Evolutionary conservation across 2,797 vertebrate genomes (phyloP).

Genomic region (Scyliorhinus canicula): DNA sequence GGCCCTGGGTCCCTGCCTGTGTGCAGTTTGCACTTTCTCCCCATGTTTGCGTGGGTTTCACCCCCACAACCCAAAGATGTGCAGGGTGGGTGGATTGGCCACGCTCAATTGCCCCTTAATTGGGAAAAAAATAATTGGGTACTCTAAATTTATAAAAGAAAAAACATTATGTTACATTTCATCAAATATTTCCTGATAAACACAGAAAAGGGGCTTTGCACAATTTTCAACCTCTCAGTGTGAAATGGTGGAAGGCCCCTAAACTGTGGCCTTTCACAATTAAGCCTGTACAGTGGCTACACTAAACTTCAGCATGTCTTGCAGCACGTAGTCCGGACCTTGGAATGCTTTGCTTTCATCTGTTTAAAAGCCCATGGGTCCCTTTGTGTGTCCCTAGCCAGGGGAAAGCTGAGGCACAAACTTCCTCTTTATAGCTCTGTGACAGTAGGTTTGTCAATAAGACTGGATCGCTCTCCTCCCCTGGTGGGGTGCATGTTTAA

Average conservation of each 20-base stretch:
- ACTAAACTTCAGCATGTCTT: not conserved
- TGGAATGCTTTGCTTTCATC: not conserved
- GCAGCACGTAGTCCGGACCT: not conserved
- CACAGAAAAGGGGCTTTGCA: too few relatives aligned
- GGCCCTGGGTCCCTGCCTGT: too few relatives aligned
- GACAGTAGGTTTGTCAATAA: not conserved
- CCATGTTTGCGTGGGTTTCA: too few relatives aligned
- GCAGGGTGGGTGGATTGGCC: too few relatives aligned
- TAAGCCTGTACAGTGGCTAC: not conserved
- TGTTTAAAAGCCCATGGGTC: not conserved
- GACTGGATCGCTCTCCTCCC: not conserved
- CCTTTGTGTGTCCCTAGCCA: not conserved
- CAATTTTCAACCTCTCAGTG: not conserved
- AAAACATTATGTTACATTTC: too few relatives aligned
- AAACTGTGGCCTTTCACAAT: not conserved
- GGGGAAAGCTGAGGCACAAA: not conserved
- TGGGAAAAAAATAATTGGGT: too few relatives aligned
- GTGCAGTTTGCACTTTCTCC: too few relatives aligned
- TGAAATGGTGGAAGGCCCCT: too few relatives aligned
- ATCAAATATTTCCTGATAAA: not conserved
- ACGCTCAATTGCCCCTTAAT: too few relatives aligned
- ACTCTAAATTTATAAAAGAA: too few relatives aligned
- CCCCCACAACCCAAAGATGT: too few relatives aligned
- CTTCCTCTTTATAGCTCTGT: not conserved
- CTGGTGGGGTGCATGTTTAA: not conserved